Evolutionary conservation across 2,888 invertebrate species (phyloP), one percentile per base, ranked within the genome.

Genomic region (Drosophila nigritarsus): DNA sequence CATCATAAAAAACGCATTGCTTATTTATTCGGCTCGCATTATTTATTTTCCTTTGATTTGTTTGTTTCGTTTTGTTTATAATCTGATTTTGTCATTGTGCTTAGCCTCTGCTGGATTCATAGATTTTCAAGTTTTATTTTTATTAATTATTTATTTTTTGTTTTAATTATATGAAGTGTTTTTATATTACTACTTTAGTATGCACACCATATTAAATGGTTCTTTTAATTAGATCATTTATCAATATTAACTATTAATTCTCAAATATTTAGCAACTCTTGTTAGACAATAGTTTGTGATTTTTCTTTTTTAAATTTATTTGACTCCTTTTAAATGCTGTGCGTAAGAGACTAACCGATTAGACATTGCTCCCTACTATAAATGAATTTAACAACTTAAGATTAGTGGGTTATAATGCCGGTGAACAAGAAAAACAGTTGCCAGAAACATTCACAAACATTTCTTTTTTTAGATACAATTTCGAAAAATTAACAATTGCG

Each of bases 401-500:
- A 62, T 42, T 30, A 53, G 24, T 40, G 53, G 13, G 50, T 48
- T 48, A 6, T 48, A 48, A 49, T 27, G 40, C 54, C 36, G 32
- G 29, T 30, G 29, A 64, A 42, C 50, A 40, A 42, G 32, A 20
- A 54, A 61, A 59, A 53, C 24, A 20, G 20, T 45, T 53, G 15
- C 30, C 32, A 32, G 24, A 63, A 36, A 53, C 13, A 54, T 38
- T 49, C 7, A 48, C 18, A 38, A 36, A n/a, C 32, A 15, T 20
- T 18, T 29, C n/a, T 20, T 18, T 18, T 29, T 29, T 2, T 5
- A 29, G 36, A 38, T 29, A 34, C 32, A 42, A 18, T 56, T 45
- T 62, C 8, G 6, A 49, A 50, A 45, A 51, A 50, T 54, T 32
- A 76, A 70, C 73, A 80, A 86, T 89, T 87, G 87, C 87, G 83